A percentile compares a stretch with the other conserved stretches of the same genome.
phyloP scores from a whole-genome alignment of 2,113 vertebrate genomes.

The Cyrtonyx montezumae region DNA sequence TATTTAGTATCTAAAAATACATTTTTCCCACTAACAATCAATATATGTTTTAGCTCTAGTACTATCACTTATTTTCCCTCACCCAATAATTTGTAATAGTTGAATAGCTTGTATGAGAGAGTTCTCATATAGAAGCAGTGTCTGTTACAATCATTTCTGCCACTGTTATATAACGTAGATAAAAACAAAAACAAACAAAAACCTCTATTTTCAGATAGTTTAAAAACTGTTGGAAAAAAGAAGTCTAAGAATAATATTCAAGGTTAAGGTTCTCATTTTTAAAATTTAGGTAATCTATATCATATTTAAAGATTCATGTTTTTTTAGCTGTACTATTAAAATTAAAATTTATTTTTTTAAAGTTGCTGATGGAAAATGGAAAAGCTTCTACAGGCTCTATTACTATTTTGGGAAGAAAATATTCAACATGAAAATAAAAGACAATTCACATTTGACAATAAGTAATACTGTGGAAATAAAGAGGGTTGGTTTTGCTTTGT shows the following conservation, averaged over 20 bases:
- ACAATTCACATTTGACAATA: not conserved
- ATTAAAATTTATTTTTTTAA: not conserved
- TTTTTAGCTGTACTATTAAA: not conserved
- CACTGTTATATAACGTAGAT: too few species aligned
- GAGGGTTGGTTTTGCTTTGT: not conserved
- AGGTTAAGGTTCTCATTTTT: fast-evolving
- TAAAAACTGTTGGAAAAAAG: not conserved
- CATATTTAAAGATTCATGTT: not conserved
- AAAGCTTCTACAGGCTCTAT: not conserved
- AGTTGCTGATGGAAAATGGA: not conserved
- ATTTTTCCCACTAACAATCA: not conserved
- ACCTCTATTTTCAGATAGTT: not conserved
- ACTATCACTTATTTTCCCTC: not conserved
- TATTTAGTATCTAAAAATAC: not conserved
- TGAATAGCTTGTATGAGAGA: not conserved
- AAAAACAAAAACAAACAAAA: too few species aligned
- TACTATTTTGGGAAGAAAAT: not conserved
- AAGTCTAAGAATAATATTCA: not conserved
- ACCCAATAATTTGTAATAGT: not conserved
- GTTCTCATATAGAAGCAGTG: not conserved
- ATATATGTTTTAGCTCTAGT: not conserved
- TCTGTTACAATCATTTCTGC: not conserved
- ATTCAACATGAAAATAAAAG: not conserved
- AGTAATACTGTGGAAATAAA: not conserved
- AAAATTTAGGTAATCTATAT: not conserved